Conservation (phyloP, 2,888 invertebrate species). For the Ctena decussata region DNA sequence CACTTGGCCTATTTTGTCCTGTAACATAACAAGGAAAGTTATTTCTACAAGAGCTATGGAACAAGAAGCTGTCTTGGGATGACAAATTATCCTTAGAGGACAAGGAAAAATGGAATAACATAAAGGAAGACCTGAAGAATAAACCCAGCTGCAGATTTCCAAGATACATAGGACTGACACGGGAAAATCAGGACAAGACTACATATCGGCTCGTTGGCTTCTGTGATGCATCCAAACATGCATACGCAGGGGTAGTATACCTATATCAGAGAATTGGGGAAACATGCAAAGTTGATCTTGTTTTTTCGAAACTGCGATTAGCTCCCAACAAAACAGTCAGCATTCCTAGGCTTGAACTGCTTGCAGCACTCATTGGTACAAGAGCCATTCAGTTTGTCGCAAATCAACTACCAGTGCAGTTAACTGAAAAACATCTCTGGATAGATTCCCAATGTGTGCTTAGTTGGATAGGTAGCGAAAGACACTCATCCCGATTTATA, state of each 20-base stretch:
- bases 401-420: background rate
- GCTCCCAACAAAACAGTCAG: background rate
- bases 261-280: background rate
- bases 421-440: slow-evolving; percentile 1
- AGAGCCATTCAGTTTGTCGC: background rate
- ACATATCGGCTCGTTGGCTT: background rate
- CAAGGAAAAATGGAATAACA: background rate
- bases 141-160: background rate
- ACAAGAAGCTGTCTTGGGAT: background rate
- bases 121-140: background rate
- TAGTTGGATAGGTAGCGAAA: background rate
- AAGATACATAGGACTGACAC: background rate
- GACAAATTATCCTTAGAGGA: background rate
- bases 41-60: slow-evolving; percentile 5
- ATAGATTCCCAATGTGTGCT: background rate
- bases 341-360: background rate
- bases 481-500: background rate
- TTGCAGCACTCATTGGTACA: background rate
- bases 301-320: background rate
- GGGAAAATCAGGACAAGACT: background rate
- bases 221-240: slow-evolving; percentile 7
- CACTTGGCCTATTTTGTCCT: slow-evolving; percentile 8
- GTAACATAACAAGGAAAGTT: slow-evolving; percentile 8
- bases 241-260: background rate
- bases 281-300: background rate